A percentile compares a stretch with the other conserved stretches of the same genome.
These are phyloP conservation scores for Callimorpha dominula DNA, from an alignment of 2,888 invertebrate genomes.

Conservation along the genomic window DNA sequence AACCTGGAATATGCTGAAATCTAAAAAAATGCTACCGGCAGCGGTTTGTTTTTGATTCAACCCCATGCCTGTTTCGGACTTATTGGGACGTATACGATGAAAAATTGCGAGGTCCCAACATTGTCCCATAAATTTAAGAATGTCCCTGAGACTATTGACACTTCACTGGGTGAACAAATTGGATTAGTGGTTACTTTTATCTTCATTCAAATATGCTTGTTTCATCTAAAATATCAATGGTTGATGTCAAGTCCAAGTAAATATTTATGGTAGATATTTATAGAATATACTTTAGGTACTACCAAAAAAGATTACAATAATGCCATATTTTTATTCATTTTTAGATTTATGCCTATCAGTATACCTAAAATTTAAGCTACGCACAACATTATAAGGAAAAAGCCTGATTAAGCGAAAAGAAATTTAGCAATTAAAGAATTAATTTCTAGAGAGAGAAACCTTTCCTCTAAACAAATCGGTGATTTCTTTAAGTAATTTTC, in stretches of 20 bases:
- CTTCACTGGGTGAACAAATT: conserved; percentile 12
- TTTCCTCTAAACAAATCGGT: not conserved
- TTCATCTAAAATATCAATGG: not conserved
- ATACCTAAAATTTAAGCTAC: too few relatives aligned
- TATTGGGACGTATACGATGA: conserved; percentile 21
- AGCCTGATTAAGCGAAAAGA: not conserved
- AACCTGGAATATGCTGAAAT: not conserved
- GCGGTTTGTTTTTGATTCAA: conserved; percentile 21
- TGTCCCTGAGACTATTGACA: conserved; percentile 5
- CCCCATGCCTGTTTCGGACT: conserved; percentile 14
- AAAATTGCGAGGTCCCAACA: conserved; percentile 16
- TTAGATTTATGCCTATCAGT: too few relatives aligned
- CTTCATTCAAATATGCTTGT: not conserved
- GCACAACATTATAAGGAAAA: not conserved
- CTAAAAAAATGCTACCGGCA: not conserved
- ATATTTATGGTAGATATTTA: too few relatives aligned
- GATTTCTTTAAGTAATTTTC: conserved; percentile 39
- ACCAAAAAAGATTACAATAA: too few relatives aligned
- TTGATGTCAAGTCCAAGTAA: not conserved
- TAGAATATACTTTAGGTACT: too few relatives aligned
- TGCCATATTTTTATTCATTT: too few relatives aligned
- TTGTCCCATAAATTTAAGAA: conserved; percentile 22
- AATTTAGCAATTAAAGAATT: not conserved
- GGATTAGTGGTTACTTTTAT: conserved; percentile 1
- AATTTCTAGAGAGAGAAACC: too few relatives aligned